phyloP scores from a whole-genome alignment of 2,113 vertebrate species.

The Probosciger aterrimus region DNA sequence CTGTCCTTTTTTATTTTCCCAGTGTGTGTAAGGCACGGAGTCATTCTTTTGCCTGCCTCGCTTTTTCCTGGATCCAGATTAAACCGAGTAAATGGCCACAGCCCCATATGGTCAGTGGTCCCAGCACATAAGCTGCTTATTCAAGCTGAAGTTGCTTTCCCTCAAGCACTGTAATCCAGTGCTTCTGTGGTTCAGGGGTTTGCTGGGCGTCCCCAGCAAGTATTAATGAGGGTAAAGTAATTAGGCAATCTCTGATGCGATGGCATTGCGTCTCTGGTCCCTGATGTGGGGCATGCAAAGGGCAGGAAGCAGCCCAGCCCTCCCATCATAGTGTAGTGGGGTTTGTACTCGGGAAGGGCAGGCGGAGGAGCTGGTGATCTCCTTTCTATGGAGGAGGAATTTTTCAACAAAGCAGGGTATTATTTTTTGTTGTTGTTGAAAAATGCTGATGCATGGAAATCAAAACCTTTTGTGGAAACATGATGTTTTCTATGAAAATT shows the following conservation, averaged over 20 bases:
- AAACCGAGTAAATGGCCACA: background rate
- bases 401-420: rapidly evolving
- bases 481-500: background rate
- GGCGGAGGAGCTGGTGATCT: rapidly evolving
- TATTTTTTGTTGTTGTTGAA: background rate
- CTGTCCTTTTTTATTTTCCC: slow-evolving; percentile 23
- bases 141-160: background rate
- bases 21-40: background rate
- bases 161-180: background rate
- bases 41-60: background rate
- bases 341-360: background rate
- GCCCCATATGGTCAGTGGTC: background rate
- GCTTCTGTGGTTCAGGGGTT: background rate
- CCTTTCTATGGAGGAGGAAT: background rate
- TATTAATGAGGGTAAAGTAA: background rate
- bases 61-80: background rate
- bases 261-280: background rate
- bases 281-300: background rate
- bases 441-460: background rate
- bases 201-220: background rate
- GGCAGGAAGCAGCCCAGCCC: background rate
- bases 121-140: background rate
- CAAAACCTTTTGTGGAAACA: background rate
- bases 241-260: background rate
- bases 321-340: rapidly evolving